Percentiles rank a stretch among this genome's conserved stretches.
phyloP scores from a whole-genome alignment of 1,140 invertebrate species.

The Panagrolaimus sp. region DNA sequence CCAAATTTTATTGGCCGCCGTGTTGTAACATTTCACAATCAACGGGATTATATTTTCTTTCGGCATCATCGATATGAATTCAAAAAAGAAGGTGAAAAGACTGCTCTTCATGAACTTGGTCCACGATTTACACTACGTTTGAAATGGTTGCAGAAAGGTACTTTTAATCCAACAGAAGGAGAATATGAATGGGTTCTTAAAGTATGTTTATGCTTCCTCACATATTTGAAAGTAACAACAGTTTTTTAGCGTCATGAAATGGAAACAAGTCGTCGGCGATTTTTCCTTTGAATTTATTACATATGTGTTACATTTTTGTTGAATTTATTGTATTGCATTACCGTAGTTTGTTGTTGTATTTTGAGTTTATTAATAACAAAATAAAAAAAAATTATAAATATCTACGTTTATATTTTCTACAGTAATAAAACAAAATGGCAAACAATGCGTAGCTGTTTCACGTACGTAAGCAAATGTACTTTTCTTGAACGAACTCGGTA shows the following conservation, averaged over 20 bases:
- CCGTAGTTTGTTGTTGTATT: too few species aligned
- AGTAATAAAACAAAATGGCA: too few species aligned
- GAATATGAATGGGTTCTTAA: conserved; percentile 95
- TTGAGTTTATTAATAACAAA: too few species aligned
- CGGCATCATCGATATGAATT: conserved; percentile 96
- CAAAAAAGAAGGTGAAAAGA: conserved; percentile 72
- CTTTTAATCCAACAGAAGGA: conserved; percentile 89
- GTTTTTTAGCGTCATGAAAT: conserved; percentile 56
- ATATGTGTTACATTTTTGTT: conserved; percentile 5
- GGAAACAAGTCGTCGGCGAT: conserved; percentile 54
- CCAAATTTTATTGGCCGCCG: conserved; percentile 85
- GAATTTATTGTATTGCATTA: too few species aligned
- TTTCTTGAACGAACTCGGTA: too few species aligned
- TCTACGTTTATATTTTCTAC: too few species aligned
- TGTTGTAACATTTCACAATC: conserved; percentile 94
- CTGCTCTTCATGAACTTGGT: conserved; percentile 82
- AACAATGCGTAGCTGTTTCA: too few species aligned
- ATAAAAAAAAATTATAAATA: too few species aligned
- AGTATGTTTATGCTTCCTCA: conserved; percentile 27
- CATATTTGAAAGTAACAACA: neutral
- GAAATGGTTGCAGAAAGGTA: conserved; percentile 85
- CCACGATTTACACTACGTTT: conserved; percentile 89
- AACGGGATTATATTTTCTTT: conserved; percentile 97
- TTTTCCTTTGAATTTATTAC: conserved; percentile 24
- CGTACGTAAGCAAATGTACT: too few species aligned